phyloP scores from a whole-genome alignment of 2,113 vertebrate genomes.

The Sphyrna mokarran region DNA sequence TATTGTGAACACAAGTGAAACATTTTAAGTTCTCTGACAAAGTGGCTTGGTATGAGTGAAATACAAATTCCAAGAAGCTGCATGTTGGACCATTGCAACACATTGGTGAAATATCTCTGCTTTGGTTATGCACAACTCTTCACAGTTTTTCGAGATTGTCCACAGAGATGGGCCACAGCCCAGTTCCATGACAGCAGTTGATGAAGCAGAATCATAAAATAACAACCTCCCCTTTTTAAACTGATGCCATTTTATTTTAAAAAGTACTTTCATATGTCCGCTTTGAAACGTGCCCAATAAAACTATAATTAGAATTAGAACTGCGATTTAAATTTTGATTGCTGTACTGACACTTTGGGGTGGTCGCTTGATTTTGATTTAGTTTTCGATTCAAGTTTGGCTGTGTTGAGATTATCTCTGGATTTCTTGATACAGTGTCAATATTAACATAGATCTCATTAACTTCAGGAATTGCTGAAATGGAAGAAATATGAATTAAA shows the following conservation, averaged over 20 bases:
- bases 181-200: not conserved
- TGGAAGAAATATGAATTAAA: not conserved
- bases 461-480: not conserved
- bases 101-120: not conserved
- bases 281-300: not conserved
- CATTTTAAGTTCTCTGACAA: not conserved
- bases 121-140: not conserved
- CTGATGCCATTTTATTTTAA: not conserved
- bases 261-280: not conserved
- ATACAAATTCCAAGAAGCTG: not conserved
- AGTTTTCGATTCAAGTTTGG: not conserved
- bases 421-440: not conserved
- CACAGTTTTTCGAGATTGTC: not conserved
- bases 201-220: not conserved
- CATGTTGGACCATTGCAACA: not conserved
- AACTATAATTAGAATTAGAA: not conserved
- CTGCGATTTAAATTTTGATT: not conserved
- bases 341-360: not conserved
- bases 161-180: not conserved
- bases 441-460: not conserved
- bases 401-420: not conserved
- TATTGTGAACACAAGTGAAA: not conserved
- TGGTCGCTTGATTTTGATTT: not conserved
- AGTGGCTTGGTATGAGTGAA: not conserved
- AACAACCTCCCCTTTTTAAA: not conserved